Evolutionary conservation across 2,113 vertebrate genomes (phyloP).

Genomic region (Campylomormyrus tamandua): DNA sequence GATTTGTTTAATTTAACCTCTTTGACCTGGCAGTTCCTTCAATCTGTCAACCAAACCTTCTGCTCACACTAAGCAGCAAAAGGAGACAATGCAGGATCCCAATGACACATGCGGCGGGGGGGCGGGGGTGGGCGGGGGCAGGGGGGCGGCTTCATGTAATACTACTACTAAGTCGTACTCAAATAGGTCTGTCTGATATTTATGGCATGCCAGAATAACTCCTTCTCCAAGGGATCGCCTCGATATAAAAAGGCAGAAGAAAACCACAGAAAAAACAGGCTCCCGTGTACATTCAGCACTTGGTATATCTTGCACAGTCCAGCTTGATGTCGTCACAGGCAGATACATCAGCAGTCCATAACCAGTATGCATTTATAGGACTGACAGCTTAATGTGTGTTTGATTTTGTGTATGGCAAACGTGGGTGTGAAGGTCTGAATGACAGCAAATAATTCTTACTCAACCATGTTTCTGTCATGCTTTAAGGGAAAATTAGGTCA

Average conservation of each 20-base stretch:
- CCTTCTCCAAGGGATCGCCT: neutral
- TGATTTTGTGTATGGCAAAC: neutral
- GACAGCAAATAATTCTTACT: neutral
- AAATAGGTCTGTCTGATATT: neutral
- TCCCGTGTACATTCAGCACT: neutral
- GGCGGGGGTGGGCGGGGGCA: neutral
- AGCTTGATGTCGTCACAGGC: neutral
- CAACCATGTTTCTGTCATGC: neutral
- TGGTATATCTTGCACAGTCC: neutral
- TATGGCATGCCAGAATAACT: neutral
- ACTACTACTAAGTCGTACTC: neutral
- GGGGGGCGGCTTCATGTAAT: neutral
- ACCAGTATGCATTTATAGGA: neutral
- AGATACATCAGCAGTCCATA: slow-evolving; percentile 8
- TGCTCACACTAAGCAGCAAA: neutral
- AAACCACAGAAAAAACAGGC: neutral
- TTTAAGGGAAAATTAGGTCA: neutral
- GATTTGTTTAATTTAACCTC: slow-evolving; percentile 43
- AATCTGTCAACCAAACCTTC: slow-evolving; percentile 12
- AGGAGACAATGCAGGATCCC: neutral
- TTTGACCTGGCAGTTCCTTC: slow-evolving; percentile 29
- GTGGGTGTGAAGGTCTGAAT: neutral
- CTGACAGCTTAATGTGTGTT: neutral
- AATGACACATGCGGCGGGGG: neutral
- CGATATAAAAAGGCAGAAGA: neutral